Base-by-base conservation (phyloP, 2,113 vertebrate genomes). In the Forbesichthys agassizii region DNA sequence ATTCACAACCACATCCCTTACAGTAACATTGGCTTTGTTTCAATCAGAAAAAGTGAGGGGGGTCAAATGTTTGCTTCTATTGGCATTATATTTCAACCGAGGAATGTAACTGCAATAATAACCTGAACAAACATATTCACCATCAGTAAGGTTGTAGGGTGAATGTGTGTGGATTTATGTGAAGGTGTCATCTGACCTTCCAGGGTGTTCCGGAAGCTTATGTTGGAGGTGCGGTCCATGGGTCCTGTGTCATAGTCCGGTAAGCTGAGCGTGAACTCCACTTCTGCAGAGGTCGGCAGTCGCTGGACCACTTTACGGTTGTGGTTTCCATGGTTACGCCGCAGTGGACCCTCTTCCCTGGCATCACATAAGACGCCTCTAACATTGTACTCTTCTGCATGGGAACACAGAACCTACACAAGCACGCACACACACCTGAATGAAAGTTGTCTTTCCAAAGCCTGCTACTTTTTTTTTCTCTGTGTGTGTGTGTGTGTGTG, bases 121-220 rank as follows among this genome's bases (percentile, higher is more conserved):
- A 42, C 5, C 36, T 6, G 36, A 42, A 42, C 7, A 42, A 5
- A 42, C 4, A 42, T 42, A 42, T 42, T 42, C 36, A 27, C 27
- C 27, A 27, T 42, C 36, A 42, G 5, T 42, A 4, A 42, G 36
- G 7, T 42, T 42, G 36, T 42, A 5, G 7, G 48, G 42, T 47
- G 8, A 13, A 47, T 27, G 73, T 52, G 33, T 20, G 48, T 58
- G 9, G 27, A 12, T 16, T 12, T 10, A 1, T 56, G 13, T 48
- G 58, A 42, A 42, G 3, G 5, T 66, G 58, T 93, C 59, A 27
- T 62, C 81, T 57, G 68, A 98, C 97, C 98, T 94, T 99, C 98
- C 80, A 99, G 64, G 54, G 94, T 95, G 79, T 99, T 99, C 86
- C 98, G 92, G 88, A 99, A 99, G 89, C 98, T 99, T 88, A 94